Conservation (phyloP, 2,888 invertebrate species). For the Drosophila mercatorum region DNA sequence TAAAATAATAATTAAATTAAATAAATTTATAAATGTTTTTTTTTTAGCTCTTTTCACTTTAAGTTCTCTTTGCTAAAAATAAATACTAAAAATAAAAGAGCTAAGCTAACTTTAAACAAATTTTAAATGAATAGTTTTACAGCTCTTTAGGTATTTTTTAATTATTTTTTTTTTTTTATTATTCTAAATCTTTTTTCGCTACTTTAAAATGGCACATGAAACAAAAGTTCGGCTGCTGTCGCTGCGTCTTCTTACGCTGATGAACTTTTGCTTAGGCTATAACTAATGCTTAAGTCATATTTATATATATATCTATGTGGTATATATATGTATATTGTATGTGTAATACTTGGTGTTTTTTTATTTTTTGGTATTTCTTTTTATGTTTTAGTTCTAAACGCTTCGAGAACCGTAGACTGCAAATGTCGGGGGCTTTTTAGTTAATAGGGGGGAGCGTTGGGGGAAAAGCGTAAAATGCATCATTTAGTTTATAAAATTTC, state of each 20-base stretch:
- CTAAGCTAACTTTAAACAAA: not conserved
- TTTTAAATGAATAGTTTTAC: slow-evolving; percentile 12
- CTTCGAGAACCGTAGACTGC: slow-evolving; percentile 68
- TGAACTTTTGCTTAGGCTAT: slow-evolving; percentile 19
- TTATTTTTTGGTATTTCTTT: slow-evolving; percentile 20
- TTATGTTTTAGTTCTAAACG: slow-evolving; percentile 13
- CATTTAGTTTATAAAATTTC: slow-evolving; percentile 10
- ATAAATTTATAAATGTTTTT: no score
- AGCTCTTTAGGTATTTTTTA: slow-evolving; percentile 22
- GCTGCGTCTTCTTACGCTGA: slow-evolving; percentile 10
- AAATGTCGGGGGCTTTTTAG: slow-evolving; percentile 54
- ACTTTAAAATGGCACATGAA: slow-evolving; percentile 80
- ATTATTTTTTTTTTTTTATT: slow-evolving; percentile 4
- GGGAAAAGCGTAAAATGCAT: slow-evolving; percentile 78
- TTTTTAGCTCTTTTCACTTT: not conserved
- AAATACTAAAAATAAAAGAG: slow-evolving; percentile 9
- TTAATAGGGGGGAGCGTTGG: slow-evolving; percentile 10
- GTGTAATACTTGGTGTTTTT: slow-evolving; percentile 72
- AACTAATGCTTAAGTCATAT: slow-evolving; percentile 41
- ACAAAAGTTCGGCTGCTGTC: slow-evolving; percentile 67
- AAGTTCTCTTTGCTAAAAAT: slow-evolving; percentile 3
- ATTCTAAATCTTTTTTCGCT: slow-evolving; percentile 40
- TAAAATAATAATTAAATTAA: no score
- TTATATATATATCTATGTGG: slow-evolving; percentile 27
- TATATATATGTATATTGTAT: slow-evolving; percentile 53